These are phyloP conservation scores for Sarcophaga bullata DNA, from an alignment of 1,140 invertebrate genomes.

Conservation along the genomic window DNA sequence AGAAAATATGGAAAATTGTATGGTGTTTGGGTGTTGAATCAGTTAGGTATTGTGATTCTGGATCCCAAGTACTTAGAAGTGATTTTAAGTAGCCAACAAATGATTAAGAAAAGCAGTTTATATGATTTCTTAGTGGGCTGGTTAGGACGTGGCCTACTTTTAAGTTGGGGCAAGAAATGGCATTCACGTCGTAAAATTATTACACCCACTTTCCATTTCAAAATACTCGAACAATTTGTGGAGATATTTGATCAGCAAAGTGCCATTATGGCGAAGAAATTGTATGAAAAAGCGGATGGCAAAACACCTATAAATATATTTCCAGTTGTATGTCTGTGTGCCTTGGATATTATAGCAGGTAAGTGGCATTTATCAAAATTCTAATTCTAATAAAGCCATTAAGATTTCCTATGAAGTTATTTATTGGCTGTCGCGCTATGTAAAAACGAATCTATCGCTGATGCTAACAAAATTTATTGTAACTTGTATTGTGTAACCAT, in stretches of 20 bases:
- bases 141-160: constrained; percentile 60
- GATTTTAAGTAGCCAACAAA: constrained; percentile 47
- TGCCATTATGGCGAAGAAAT: constrained; percentile 67
- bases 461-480: too few species aligned
- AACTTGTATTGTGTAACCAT: too few species aligned
- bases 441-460: too few species aligned
- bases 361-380: not conserved
- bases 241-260: constrained; percentile 76
- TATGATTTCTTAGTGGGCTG: constrained; percentile 75
- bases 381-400: too few species aligned
- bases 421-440: too few species aligned
- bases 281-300: constrained; percentile 52
- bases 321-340: constrained; percentile 51
- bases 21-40: constrained; percentile 63
- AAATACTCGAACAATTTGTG: constrained; percentile 82
- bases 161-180: constrained; percentile 75
- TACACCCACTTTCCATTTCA: constrained; percentile 87
- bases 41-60: constrained; percentile 49
- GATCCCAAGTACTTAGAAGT: constrained; percentile 50
- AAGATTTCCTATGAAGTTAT: too few species aligned
- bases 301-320: constrained; percentile 51
- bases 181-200: constrained; percentile 77
- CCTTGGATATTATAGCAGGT: constrained; percentile 55
- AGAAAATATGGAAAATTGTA: constrained; percentile 39
- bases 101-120: constrained; percentile 67